phyloP scores from a whole-genome alignment of 2,797 vertebrate genomes.

The Falco concolor region DNA sequence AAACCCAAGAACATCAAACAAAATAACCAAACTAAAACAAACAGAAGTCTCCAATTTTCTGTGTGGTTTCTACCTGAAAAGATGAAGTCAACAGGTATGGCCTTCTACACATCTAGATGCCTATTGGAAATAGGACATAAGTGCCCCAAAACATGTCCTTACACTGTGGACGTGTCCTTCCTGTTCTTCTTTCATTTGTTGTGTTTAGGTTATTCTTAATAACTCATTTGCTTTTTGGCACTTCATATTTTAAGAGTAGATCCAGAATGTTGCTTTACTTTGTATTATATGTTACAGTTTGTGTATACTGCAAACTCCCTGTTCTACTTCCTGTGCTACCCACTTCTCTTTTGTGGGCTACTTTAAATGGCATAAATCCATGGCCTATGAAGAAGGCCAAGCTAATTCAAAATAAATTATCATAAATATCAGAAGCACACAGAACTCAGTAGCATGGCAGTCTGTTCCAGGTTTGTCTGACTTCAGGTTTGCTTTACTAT shows the following conservation, averaged over 20 bases:
- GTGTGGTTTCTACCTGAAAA: background rate
- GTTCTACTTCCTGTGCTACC: background rate
- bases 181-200: background rate
- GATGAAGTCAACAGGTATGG: background rate
- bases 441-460: background rate
- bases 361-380: background rate
- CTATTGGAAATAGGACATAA: background rate
- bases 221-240: background rate
- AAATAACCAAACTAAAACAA: background rate
- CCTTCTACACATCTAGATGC: background rate
- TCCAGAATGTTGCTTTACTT: background rate
- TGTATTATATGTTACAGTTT: background rate
- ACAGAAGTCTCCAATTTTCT: background rate
- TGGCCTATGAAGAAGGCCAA: background rate
- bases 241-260: background rate
- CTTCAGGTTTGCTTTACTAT: background rate
- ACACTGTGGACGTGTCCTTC: background rate
- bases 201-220: background rate
- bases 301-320: background rate
- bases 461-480: background rate
- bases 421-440: background rate
- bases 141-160: background rate
- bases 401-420: background rate
- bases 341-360: background rate
- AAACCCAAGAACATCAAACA: accelerated